phyloP scores from a whole-genome alignment of 2,888 invertebrate species.

The Lasioglossum leucozonium region DNA sequence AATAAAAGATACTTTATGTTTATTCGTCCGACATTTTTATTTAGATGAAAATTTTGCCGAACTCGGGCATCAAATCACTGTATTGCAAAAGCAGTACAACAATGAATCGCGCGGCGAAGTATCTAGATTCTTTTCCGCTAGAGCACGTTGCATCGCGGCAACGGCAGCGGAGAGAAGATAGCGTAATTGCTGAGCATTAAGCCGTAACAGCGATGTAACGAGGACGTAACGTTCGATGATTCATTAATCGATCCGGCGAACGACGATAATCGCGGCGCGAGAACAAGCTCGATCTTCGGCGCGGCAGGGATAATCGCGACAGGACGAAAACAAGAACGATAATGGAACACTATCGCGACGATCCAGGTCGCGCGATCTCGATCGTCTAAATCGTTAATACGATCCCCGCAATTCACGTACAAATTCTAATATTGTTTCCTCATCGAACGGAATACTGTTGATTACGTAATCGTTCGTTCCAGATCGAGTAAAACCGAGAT shows the following conservation, averaged over 20 bases:
- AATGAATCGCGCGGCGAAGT: not conserved
- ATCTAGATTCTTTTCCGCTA: not conserved
- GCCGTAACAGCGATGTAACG: conserved; percentile 35
- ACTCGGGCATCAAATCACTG: too few species aligned
- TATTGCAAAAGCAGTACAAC: not conserved
- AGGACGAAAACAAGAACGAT: not conserved
- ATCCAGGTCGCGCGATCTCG: not conserved
- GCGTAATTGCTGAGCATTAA: conserved; percentile 46
- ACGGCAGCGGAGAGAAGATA: conserved; percentile 26
- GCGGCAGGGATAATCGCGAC: not conserved
- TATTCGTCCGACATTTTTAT: too few species aligned
- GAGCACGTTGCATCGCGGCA: not conserved
- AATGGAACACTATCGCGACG: not conserved
- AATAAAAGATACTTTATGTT: too few species aligned
- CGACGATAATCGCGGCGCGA: conserved; percentile 7
- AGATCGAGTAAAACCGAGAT: not conserved
- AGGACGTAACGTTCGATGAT: conserved; percentile 41
- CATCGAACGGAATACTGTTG: not conserved
- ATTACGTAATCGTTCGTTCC: not conserved
- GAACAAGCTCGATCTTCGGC: conserved; percentile 7
- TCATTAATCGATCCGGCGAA: conserved; percentile 39
- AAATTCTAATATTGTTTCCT: not conserved
- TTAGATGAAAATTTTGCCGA: too few species aligned
- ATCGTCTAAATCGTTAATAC: not conserved
- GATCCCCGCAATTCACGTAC: not conserved